Conservation (phyloP, 2,113 vertebrate species). For the Hippocampus abdominalis region DNA sequence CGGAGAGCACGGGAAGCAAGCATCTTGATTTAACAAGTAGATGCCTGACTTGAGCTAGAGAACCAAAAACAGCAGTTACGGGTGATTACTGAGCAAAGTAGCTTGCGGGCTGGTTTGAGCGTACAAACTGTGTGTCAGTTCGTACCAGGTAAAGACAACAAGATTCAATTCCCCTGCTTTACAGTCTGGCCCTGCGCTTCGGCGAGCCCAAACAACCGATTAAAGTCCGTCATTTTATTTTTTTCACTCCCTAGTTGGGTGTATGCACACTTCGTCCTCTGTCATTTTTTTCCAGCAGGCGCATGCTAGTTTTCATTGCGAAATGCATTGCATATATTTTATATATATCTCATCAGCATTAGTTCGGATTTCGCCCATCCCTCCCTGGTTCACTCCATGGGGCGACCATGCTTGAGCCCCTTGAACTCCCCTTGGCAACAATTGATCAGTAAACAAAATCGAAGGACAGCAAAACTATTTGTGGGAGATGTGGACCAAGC, state of each 20-base stretch:
- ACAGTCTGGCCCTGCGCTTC: conserved; percentile 55
- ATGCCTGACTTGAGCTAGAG: conserved; percentile 10
- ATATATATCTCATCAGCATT: neutral
- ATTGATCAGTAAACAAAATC: neutral
- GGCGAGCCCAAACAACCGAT: conserved; percentile 54
- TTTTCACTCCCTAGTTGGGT: conserved; percentile 62
- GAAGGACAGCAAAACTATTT: conserved; percentile 13
- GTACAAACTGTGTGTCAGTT: conserved; percentile 32
- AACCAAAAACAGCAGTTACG: conserved; percentile 23
- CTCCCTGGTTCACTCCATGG: neutral
- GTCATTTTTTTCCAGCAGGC: neutral
- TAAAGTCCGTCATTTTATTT: conserved; percentile 55
- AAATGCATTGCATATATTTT: neutral
- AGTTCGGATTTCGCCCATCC: neutral
- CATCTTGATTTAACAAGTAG: conserved; percentile 23
- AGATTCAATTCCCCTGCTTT: conserved; percentile 60
- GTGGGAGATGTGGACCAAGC: neutral
- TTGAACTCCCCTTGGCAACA: neutral
- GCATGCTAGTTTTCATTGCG: neutral
- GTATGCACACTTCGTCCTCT: conserved; percentile 34
- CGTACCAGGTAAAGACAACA: conserved; percentile 37
- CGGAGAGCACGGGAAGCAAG: conserved; percentile 8
- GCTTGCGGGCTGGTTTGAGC: conserved; percentile 22
- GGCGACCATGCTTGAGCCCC: neutral
- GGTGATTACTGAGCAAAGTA: conserved; percentile 20